A percentile compares a stretch with the other conserved stretches of the same genome.
These are phyloP conservation scores for Formica exsecta DNA, from an alignment of 1,140 invertebrate species.

Conservation along the genomic window DNA sequence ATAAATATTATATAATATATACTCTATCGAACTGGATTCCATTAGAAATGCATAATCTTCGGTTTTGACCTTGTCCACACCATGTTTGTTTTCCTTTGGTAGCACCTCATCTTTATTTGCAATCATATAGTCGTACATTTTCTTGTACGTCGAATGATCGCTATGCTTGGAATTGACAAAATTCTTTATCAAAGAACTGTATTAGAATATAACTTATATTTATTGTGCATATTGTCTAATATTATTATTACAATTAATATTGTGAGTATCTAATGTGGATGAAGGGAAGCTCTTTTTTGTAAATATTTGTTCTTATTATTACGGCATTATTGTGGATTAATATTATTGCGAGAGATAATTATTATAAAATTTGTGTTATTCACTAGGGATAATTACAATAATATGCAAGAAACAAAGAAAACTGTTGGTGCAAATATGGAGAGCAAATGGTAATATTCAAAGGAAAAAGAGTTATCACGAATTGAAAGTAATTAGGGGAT, in stretches of 20 bases:
- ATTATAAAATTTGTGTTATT: background rate
- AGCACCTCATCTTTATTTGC: slow-evolving; percentile 89
- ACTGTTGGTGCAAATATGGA: background rate
- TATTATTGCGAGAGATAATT: background rate
- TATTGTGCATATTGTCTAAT: slow-evolving; percentile 21
- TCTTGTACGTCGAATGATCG: slow-evolving; percentile 88
- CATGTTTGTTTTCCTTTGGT: slow-evolving; percentile 83
- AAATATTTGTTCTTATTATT: background rate
- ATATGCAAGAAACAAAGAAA: background rate
- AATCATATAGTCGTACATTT: slow-evolving; percentile 94
- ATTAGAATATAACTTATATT: slow-evolving; percentile 52
- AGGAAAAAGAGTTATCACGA: too few relatives aligned
- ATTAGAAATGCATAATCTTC: slow-evolving; percentile 94
- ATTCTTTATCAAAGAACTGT: slow-evolving; percentile 63
- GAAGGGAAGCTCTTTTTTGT: background rate
- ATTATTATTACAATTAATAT: background rate
- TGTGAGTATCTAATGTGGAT: background rate
- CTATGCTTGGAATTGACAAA: slow-evolving; percentile 89
- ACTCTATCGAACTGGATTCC: slow-evolving; percentile 95
- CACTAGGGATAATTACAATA: background rate
- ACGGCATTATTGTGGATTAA: background rate
- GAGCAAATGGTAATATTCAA: too few relatives aligned
- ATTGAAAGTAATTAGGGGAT: background rate
- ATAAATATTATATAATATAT: background rate
- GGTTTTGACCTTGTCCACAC: slow-evolving; percentile 86